Evolutionary conservation across 2,888 invertebrate genomes (phyloP), one percentile per base, ranked within the genome.

Genomic region (Globia sparganii): DNA sequence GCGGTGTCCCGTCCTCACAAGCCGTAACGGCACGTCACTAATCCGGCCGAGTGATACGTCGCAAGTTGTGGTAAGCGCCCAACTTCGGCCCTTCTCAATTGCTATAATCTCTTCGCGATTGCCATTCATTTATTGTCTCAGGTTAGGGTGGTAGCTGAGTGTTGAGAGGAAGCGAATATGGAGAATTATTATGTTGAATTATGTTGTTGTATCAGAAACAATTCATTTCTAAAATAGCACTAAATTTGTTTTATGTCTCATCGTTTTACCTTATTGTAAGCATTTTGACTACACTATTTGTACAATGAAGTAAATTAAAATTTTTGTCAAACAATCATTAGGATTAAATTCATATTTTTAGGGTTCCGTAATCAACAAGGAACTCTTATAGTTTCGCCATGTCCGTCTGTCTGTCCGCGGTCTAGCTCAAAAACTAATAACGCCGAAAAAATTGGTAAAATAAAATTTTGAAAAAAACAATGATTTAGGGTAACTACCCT

Each of bases 51-150:
- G 72, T 80, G 78, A 80, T 78, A 71, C 72, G 79, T 78, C 81
- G 84, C 77, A 88, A 86, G 86, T 88, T 89, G 83, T 75, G 78
- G 90, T 90, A 91, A 91, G 92, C 90, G 90, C 80, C 81, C 84
- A 93, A 94, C 91, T 94, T 93, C 85, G 89, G 91, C 92, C 93
- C 91, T 91, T 91, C 92, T 90, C 92, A 90, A 94, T 94, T 92
- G 94, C 91, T 90, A 92, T 95, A 95, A 96, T 96, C 95, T 94
- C 93, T 91, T 90, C 92, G 89, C 93, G 92, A 96, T 95, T 95
- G 94, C 94, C 91, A 91, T 94, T 94, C 96, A 95, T 96, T 95
- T 95, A 93, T 96, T 95, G 94, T 94, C 88, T 88, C 46, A 68
- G 69, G 56, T 72, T 61, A 66, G 80, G 82, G n/a, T 49, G 25